Evolutionary conservation across 2,113 vertebrate genomes (phyloP), one percentile per base, ranked within the genome.

Genomic region (Cygnus atratus): DNA sequence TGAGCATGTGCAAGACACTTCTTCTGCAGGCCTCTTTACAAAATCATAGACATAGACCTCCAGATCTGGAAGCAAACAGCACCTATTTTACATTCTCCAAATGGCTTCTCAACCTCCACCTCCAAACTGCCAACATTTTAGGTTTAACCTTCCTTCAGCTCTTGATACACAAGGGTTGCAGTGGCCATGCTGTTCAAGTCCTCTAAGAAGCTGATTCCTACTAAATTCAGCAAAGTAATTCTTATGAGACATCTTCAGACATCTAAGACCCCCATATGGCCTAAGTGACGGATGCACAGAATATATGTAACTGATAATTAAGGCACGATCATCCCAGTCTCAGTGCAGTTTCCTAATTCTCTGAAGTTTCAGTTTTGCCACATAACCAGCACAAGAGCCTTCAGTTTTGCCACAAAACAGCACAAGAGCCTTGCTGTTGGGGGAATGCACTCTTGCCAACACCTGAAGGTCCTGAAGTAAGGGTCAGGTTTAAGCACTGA

Each of bases 261-360:
- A 11, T 11, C 46, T 39, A 48, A 77, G 68, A 62, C 16, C 19
- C 29, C 29, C 31, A 5, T 37, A 37, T 3, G 37, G 37, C 35
- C 48, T 24, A 15, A 59, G 18, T 65, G 13, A n/a, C 44, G 15
- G 19, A 48, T 7, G 28, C 0, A 0, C 2, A 37, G 28, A 35
- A 46, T 6, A n/a, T 39, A 18, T 84, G 11, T 15, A 43, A 10
- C 33, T 55, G 59, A 19, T 26, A 65, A 50, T 26, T 21, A 70
- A 41, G 24, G 2, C 1, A 1, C 39, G 6, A 85, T 29, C 20
- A 65, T 11, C 25, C 25, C 61, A 46, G 28, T 55, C 44, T n/a
- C 29, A 9, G 11, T 41, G 44, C 39, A 46, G 10, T 24, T 79
- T 71, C 14, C 16, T 62, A 5, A 48, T 62, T 58, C 35, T 75